Evolutionary conservation across 1,140 invertebrate genomes (phyloP).

Genomic region (Nymphalis io): DNA sequence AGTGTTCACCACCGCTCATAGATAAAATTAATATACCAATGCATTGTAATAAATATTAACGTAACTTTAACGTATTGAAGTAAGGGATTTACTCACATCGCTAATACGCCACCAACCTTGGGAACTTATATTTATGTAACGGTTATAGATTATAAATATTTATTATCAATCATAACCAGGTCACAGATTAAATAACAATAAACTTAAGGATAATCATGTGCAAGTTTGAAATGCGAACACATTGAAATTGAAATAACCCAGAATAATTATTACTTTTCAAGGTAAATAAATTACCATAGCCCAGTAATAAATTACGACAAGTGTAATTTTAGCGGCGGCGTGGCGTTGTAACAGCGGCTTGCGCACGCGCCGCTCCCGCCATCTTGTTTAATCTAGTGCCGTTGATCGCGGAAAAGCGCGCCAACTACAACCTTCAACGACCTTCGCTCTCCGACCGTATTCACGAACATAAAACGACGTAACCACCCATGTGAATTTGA

Average conservation of each 20-base stretch:
- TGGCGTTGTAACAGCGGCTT: constrained; percentile 55
- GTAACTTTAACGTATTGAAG: too few relatives aligned
- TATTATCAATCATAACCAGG: not conserved
- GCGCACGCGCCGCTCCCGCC: constrained; percentile 76
- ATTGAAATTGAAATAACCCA: constrained; percentile 9
- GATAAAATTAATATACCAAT: too few relatives aligned
- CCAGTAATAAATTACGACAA: constrained; percentile 26
- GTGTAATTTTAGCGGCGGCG: constrained; percentile 53
- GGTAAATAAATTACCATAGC: constrained; percentile 27
- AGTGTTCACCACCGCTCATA: too few relatives aligned
- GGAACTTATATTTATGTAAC: too few relatives aligned
- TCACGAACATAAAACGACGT: constrained; percentile 46
- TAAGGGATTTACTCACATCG: too few relatives aligned
- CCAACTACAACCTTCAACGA: constrained; percentile 75
- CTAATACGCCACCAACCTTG: too few relatives aligned
- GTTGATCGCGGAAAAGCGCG: constrained; percentile 79
- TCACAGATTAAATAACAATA: not conserved
- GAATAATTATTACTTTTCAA: constrained; percentile 20
- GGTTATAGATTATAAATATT: too few relatives aligned
- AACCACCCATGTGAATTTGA: constrained; percentile 31
- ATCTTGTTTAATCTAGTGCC: constrained; percentile 78
- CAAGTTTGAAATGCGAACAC: constrained; percentile 2
- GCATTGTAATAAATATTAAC: too few relatives aligned
- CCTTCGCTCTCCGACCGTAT: constrained; percentile 76
- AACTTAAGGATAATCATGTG: not conserved